A percentile compares a stretch with the other conserved stretches of the same genome.
phyloP scores from a whole-genome alignment of 92 coral and sea anemone species.

The Epizoanthus scotinus region DNA sequence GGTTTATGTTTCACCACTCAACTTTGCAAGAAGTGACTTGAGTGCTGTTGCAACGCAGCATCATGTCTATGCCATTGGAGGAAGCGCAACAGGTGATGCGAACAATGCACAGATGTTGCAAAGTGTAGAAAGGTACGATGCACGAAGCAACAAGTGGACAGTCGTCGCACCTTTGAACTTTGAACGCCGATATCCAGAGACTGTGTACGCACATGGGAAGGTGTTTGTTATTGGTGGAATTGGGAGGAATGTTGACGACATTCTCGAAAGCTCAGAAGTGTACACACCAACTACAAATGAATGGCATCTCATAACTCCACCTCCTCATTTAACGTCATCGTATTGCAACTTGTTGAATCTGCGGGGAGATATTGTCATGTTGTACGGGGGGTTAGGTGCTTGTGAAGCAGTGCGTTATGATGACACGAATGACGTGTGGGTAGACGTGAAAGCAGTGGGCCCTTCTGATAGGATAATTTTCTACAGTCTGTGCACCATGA shows the following conservation, averaged over 20 bases:
- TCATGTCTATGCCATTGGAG: conserved; percentile 70
- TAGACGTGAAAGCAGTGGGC: conserved; percentile 35
- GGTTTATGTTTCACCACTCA: conserved; percentile 59
- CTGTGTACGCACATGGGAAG: conserved; percentile 31
- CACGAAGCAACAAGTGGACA: conserved; percentile 31
- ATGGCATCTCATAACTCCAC: conserved; percentile 44
- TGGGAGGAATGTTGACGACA: conserved; percentile 35
- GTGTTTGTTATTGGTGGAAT: conserved; percentile 41
- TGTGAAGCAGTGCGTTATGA: conserved; percentile 36
- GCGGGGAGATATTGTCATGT: conserved; percentile 33
- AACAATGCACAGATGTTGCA: conserved; percentile 41
- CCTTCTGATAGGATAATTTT: conserved; percentile 40
- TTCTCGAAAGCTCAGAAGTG: conserved; percentile 38
- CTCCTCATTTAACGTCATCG: conserved; percentile 37
- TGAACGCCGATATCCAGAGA: conserved; percentile 41
- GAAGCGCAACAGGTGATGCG: conserved; percentile 50
- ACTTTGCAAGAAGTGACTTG: conserved; percentile 61
- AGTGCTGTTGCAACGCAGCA: conserved; percentile 62
- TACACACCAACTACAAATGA: conserved; percentile 23
- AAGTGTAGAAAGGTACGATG: conserved; percentile 39
- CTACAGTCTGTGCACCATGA: conserved; percentile 41
- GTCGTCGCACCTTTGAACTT: conserved; percentile 25
- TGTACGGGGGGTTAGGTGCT: conserved; percentile 38
- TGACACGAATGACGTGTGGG: conserved; percentile 28
- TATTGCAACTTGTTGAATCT: conserved; percentile 34